These are phyloP conservation scores for Epinephelus moara DNA, from an alignment of 2,113 vertebrate genomes.

Conservation along the genomic window DNA sequence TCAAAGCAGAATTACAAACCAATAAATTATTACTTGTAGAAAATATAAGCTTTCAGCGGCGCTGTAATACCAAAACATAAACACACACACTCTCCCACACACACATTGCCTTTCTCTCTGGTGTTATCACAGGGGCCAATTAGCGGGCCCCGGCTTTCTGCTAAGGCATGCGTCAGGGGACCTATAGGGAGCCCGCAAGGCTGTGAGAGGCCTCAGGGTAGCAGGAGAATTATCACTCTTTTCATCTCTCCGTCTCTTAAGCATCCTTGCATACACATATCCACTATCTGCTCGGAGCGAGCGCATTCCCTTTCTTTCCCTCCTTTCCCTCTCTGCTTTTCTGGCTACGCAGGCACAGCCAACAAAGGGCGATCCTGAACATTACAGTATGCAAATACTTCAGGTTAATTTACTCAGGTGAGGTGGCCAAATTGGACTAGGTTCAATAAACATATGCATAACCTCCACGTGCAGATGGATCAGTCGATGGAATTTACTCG, in stretches of 20 bases:
- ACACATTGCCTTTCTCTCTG: slow-evolving; percentile 55
- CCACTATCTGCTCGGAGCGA: slow-evolving; percentile 58
- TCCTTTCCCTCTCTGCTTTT: slow-evolving; percentile 22
- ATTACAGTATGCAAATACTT: slow-evolving; percentile 42
- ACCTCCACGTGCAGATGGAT: slow-evolving; percentile 43
- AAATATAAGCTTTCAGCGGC: slow-evolving; percentile 50
- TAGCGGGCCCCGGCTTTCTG: slow-evolving; percentile 76
- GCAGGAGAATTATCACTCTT: slow-evolving; percentile 82
- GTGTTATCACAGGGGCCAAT: slow-evolving; percentile 82
- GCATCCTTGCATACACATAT: slow-evolving; percentile 69
- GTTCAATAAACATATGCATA: slow-evolving; percentile 76
- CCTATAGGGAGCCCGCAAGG: slow-evolving; percentile 74
- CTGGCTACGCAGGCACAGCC: not conserved
- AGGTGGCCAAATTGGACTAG: slow-evolving; percentile 23
- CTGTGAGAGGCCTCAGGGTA: slow-evolving; percentile 74
- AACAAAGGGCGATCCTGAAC: slow-evolving; percentile 58
- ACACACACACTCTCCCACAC: slow-evolving; percentile 30
- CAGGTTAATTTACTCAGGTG: slow-evolving; percentile 52
- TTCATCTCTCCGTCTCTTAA: slow-evolving; percentile 76
- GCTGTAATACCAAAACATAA: slow-evolving; percentile 51
- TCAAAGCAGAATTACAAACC: slow-evolving; percentile 74
- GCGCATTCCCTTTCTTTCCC: slow-evolving; percentile 34
- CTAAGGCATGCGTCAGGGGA: slow-evolving; percentile 76
- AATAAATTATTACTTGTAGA: slow-evolving; percentile 71
- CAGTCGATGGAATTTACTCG: slow-evolving; percentile 54